phyloP scores from a whole-genome alignment of 2,113 vertebrate genomes.

The Neotragus pygmaeus region DNA sequence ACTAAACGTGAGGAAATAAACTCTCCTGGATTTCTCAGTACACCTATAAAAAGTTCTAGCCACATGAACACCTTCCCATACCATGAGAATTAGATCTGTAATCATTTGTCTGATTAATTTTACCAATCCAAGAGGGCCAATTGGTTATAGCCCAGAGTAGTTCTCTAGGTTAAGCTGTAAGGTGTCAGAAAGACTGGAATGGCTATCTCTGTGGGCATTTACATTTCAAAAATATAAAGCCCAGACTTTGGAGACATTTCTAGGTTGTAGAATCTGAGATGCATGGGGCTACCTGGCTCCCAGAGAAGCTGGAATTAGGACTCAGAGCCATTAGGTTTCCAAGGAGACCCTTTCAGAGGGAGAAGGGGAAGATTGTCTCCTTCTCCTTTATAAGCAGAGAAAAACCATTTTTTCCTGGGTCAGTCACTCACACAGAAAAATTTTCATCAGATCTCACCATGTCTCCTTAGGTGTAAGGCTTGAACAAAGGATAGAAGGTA shows the following conservation, averaged over 20 bases:
- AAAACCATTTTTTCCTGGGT: background rate
- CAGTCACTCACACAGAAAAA: background rate
- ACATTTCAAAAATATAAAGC: background rate
- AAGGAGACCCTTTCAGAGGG: background rate
- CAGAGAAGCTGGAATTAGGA: background rate
- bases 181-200: background rate
- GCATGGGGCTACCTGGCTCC: background rate
- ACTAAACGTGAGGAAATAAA: background rate
- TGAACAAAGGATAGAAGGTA: background rate
- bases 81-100: background rate
- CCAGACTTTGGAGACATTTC: background rate
- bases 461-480: background rate
- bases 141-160: background rate
- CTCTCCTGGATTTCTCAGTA: background rate
- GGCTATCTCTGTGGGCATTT: background rate
- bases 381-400: background rate
- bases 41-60: background rate
- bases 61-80: background rate
- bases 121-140: background rate
- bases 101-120: conserved; percentile 2
- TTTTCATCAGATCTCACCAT: background rate
- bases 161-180: background rate
- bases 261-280: background rate
- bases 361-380: background rate
- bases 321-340: background rate